These are phyloP conservation scores for Gymnogyps californianus DNA, from an alignment of 2,113 vertebrate genomes.

Conservation along the genomic window DNA sequence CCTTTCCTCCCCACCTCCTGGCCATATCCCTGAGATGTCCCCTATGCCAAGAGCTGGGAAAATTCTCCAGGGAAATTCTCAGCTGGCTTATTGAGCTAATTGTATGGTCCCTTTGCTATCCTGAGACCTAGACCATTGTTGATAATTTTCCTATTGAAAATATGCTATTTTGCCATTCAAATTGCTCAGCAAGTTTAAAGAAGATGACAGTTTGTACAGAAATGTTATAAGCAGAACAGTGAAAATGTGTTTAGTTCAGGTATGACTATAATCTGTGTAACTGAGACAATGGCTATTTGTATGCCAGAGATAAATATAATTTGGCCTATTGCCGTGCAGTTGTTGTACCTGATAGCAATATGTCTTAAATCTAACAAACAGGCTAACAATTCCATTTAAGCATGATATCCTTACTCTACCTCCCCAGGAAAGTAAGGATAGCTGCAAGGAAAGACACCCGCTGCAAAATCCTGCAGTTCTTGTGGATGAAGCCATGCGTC, in stretches of 20 bases:
- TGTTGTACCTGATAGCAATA: background rate
- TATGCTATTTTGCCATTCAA: conserved; percentile 72
- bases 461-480: background rate
- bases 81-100: background rate
- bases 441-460: background rate
- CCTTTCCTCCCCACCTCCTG: conserved; percentile 8
- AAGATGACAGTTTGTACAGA: background rate
- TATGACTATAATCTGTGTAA: background rate
- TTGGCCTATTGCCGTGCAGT: background rate
- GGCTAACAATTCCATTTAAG: background rate
- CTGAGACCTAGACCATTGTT: background rate
- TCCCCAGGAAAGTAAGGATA: background rate
- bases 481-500: background rate
- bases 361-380: background rate
- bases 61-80: conserved; percentile 60
- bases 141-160: conserved; percentile 69
- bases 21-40: conserved; percentile 5
- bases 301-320: background rate
- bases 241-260: background rate
- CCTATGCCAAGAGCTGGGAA: conserved; percentile 43
- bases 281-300: background rate
- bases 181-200: conserved; percentile 27
- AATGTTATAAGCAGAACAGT: background rate
- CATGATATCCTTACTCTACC: background rate
- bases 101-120: background rate